These are phyloP conservation scores for Aphyosemion australe DNA, from an alignment of 2,113 vertebrate species.

Conservation along the genomic window DNA sequence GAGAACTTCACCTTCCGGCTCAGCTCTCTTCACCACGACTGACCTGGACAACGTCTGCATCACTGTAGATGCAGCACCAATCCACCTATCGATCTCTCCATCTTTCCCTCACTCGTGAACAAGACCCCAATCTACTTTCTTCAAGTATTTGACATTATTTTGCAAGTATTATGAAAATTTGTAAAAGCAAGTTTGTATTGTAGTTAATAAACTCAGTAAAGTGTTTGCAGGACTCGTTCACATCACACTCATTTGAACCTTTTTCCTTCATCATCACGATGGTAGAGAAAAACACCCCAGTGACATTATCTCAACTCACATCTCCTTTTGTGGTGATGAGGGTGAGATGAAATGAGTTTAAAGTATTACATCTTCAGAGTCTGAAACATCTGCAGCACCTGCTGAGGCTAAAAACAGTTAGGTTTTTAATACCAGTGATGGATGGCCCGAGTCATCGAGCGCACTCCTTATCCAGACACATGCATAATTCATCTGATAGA, in stretches of 20 bases:
- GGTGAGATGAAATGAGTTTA: not conserved
- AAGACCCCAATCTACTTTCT: too few relatives aligned
- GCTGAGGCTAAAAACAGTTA: slow-evolving; percentile 40
- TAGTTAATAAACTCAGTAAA: not conserved
- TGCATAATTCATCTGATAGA: slow-evolving; percentile 80
- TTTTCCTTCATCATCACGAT: too few relatives aligned
- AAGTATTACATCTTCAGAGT: slow-evolving; percentile 4
- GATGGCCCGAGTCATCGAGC: slow-evolving; percentile 68
- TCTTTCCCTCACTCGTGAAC: too few relatives aligned
- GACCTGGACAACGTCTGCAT: too few relatives aligned
- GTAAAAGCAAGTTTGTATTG: not conserved
- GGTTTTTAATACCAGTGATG: slow-evolving; percentile 66
- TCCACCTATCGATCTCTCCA: too few relatives aligned
- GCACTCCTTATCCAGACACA: slow-evolving; percentile 70
- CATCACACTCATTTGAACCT: too few relatives aligned
- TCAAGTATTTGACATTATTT: not conserved
- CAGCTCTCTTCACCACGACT: too few relatives aligned
- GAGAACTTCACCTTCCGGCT: too few relatives aligned
- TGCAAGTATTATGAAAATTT: not conserved
- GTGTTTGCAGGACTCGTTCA: slow-evolving; percentile 4
- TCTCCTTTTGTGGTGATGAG: too few relatives aligned
- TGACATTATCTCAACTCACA: not conserved
- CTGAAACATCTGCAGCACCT: slow-evolving; percentile 44
- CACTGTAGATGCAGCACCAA: too few relatives aligned
- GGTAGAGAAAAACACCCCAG: too few relatives aligned